Evolutionary conservation across 1,140 invertebrate genomes (phyloP).

Genomic region (Tetramorium simillimum): DNA sequence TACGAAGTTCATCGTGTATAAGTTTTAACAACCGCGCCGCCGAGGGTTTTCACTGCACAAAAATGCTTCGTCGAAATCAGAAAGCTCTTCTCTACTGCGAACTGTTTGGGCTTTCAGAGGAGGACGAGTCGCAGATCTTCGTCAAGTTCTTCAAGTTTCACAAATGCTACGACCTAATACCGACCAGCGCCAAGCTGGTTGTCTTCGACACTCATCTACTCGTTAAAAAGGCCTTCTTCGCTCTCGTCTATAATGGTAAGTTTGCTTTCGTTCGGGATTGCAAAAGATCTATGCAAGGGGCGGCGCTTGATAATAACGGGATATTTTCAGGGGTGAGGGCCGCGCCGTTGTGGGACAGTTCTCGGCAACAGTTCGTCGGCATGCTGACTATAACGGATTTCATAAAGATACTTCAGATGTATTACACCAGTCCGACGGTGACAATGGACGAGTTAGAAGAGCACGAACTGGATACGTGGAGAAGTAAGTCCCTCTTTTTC

Average conservation of each 20-base stretch:
- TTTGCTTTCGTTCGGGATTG: conserved; percentile 41
- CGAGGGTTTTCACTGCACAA: background rate
- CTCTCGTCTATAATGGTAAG: conserved; percentile 98
- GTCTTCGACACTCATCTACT: conserved; percentile 99
- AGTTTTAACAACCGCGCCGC: background rate
- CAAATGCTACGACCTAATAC: conserved; percentile 99
- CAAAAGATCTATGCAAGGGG: background rate
- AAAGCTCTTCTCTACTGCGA: conserved; percentile 81
- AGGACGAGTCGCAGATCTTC: conserved; percentile 98
- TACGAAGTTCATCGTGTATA: background rate
- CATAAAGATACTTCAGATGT: conserved; percentile 99
- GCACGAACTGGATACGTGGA: conserved; percentile 98
- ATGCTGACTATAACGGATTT: conserved; percentile 99
- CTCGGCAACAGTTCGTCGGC: conserved; percentile 95
- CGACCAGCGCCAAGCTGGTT: conserved; percentile 99
- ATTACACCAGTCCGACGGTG: conserved; percentile 96
- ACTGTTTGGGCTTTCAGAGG: conserved; percentile 92
- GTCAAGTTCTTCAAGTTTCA: conserved; percentile 99
- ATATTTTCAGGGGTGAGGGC: conserved; percentile 93
- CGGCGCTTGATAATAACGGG: background rate
- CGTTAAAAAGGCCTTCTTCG: conserved; percentile 99
- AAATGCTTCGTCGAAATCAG: conserved; percentile 78
- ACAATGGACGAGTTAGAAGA: conserved; percentile 98
- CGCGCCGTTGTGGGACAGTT: conserved; percentile 98
- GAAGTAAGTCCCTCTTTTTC: conserved; percentile 87